Base-by-base conservation (phyloP, 2,888 invertebrate species). In the Bedellia somnulentella region DNA sequence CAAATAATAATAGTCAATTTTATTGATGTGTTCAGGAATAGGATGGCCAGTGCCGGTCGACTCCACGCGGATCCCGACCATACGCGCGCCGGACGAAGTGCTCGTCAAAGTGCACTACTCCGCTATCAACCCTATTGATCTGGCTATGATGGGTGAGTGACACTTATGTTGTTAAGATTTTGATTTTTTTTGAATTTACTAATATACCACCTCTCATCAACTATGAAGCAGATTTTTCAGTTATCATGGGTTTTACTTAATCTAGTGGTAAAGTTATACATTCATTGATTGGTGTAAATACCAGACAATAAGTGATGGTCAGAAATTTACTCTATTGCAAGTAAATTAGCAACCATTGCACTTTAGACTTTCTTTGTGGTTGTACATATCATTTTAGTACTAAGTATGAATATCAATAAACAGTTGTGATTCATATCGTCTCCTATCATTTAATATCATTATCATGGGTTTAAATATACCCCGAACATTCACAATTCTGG, bases 71-170 rank as follows among this genome's bases (percentile, higher is more conserved):
- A 70, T 85, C 38, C 93, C 94, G 2, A 48, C 81, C 27, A 80
- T 94, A 37, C 71, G 71, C 29, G 73, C 73, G 36, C 88, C 93
- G 1, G 71, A 79, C 40, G 87, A 95, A 39, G 73, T 96, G 34
- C 70, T 97, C 3, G 81, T 98, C 32, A 81, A 86, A 59, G 87
- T 97, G 18, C 75, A 81, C 45, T 86, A 93, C 18, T 80, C 94
- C n/a, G 88, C 93, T 29, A 78, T 98, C 11, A 98, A 98, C 75
- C 94, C 96, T 1, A 85, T 97, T 33, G 97, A 98, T 68, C 62
- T 87, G 5, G 81, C 82, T 35, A 93, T 96, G 91, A 73, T 86
- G 44, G 80, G 89, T 88, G 71, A 49, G 43, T 28, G n/a, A n/a
- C n/a, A n/a, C n/a, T n/a, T n/a, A n/a, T n/a, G n/a, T n/a, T n/a